These are phyloP conservation scores for Mesocentrotus franciscanus DNA, from an alignment of 53 echinoderm and acorn worm species.

Conservation along the genomic window DNA sequence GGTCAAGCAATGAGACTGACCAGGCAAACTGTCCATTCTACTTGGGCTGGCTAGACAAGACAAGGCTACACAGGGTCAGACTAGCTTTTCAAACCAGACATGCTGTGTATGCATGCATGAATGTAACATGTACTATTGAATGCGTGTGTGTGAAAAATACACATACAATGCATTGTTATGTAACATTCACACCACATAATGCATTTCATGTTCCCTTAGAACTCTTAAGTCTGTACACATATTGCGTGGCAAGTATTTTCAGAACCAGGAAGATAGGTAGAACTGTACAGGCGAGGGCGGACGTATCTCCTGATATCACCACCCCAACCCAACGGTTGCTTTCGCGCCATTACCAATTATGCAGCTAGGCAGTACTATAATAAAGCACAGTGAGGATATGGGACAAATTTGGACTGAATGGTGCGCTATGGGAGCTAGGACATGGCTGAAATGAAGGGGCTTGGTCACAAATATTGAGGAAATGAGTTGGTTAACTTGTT, in stretches of 20 bases:
- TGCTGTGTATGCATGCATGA: neutral
- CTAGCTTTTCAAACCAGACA: constrained; percentile 10
- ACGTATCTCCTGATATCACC: neutral
- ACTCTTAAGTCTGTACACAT: neutral
- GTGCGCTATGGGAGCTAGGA: neutral
- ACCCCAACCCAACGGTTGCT: neutral
- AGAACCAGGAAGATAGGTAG: constrained; percentile 7
- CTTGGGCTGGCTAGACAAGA: neutral
- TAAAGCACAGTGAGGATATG: neutral
- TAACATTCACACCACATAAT: constrained; percentile 46
- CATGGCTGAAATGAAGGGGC: neutral
- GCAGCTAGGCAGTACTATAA: neutral
- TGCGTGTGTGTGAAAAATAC: neutral
- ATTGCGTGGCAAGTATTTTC: neutral
- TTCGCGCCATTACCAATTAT: neutral
- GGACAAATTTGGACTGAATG: neutral
- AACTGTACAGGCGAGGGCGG: neutral
- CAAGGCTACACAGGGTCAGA: constrained; percentile 38
- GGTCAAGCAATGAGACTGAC: neutral
- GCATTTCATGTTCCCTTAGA: constrained; percentile 25
- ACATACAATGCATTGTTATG: constrained; percentile 59
- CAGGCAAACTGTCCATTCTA: neutral
- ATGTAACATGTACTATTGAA: neutral
- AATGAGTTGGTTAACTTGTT: neutral
- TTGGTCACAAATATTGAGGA: constrained; percentile 2